phyloP scores from a whole-genome alignment of 2,797 vertebrate species.

The Trichosurus vulpecula region DNA sequence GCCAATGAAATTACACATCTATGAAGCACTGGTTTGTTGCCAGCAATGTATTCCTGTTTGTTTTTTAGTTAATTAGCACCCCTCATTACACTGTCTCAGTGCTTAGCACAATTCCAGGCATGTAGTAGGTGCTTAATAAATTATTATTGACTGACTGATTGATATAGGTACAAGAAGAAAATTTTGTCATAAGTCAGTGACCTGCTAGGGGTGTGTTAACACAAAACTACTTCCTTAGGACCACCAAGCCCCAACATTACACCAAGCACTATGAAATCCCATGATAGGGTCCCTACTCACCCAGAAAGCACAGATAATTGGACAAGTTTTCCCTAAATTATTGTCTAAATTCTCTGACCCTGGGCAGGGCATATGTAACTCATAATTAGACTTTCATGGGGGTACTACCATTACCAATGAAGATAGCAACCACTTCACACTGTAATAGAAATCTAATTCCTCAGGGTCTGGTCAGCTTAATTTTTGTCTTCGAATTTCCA shows the following conservation, averaged over 20 bases:
- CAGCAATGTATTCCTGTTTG: background rate
- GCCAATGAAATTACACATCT: background rate
- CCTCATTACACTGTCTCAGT: background rate
- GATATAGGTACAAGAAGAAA: background rate
- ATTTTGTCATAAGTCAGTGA: background rate
- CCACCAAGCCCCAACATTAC: background rate
- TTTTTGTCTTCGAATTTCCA: background rate
- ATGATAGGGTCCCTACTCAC: background rate
- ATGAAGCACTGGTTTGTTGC: background rate
- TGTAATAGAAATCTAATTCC: background rate
- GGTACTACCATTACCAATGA: background rate
- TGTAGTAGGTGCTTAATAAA: background rate
- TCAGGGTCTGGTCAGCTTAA: background rate
- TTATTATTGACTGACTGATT: background rate
- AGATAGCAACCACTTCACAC: background rate
- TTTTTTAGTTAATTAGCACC: background rate
- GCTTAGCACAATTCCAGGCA: background rate
- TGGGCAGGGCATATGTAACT: background rate
- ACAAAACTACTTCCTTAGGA: background rate
- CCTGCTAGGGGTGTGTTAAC: background rate
- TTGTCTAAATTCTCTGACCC: background rate
- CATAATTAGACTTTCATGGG: background rate
- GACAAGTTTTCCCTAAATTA: background rate
- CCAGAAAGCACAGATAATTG: background rate
- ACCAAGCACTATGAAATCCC: background rate